Evolutionary conservation across 2,797 vertebrate genomes (phyloP).

Genomic region (Acropternis orthonyx): DNA sequence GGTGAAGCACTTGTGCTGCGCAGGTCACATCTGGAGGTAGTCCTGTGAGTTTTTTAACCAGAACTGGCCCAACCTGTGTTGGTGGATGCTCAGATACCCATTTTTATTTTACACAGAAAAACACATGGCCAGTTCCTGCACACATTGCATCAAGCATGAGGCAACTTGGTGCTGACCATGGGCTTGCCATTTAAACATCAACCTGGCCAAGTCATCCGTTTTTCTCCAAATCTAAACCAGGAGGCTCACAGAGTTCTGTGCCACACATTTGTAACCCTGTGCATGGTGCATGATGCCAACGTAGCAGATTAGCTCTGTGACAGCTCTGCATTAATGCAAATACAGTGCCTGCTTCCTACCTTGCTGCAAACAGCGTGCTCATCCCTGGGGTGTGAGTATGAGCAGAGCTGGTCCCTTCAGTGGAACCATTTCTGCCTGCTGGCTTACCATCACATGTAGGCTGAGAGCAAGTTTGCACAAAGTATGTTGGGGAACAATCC

Average conservation of each 20-base stretch:
- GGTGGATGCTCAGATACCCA: fast-evolving
- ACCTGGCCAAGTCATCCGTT: background rate
- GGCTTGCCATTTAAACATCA: background rate
- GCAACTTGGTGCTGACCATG: background rate
- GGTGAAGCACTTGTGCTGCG: background rate
- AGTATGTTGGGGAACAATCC: background rate
- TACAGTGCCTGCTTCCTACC: background rate
- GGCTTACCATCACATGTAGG: background rate
- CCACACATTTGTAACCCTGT: background rate
- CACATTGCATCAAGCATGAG: background rate
- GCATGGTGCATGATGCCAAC: background rate
- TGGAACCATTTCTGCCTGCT: background rate
- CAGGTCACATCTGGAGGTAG: background rate
- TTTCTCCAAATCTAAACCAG: background rate
- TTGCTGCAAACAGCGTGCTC: background rate
- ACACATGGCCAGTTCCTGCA: background rate
- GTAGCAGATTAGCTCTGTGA: background rate
- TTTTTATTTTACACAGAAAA: background rate
- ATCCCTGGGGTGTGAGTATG: background rate
- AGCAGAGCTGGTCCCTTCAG: background rate
- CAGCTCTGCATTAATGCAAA: background rate
- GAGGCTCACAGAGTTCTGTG: fast-evolving
- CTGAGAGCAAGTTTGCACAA: background rate
- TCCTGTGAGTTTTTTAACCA: too few relatives aligned
- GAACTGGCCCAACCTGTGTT: background rate